These are phyloP conservation scores for Apogon hyalosoma DNA, from an alignment of 2,797 vertebrate species.

Conservation along the genomic window DNA sequence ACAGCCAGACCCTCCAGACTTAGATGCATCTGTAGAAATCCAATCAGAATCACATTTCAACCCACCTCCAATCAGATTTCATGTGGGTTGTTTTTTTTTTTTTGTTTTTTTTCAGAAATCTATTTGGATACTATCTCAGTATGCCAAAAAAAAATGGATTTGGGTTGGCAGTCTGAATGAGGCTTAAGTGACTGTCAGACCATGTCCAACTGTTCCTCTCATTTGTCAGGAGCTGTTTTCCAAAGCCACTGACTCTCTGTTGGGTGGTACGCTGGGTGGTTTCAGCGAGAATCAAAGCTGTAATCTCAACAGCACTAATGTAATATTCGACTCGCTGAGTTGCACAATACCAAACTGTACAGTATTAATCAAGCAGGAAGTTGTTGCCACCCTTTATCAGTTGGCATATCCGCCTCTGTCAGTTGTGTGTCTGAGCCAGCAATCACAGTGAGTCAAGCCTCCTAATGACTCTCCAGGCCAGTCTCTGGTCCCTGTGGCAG, in stretches of 20 bases:
- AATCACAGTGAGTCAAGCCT: slow-evolving; percentile 67
- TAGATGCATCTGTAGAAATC: too few species aligned
- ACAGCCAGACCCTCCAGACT: too few species aligned
- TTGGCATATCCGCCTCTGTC: slow-evolving; percentile 56
- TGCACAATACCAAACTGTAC: slow-evolving; percentile 45
- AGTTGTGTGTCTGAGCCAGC: slow-evolving; percentile 58
- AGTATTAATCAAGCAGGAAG: slow-evolving; percentile 68
- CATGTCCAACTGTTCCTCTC: background rate
- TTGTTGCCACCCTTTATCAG: slow-evolving; percentile 61
- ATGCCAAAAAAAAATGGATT: too few species aligned
- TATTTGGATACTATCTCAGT: too few species aligned
- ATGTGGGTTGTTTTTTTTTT: too few species aligned
- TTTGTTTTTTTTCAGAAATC: too few species aligned
- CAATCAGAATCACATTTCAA: too few species aligned
- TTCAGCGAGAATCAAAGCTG: slow-evolving; percentile 32
- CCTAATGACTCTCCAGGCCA: slow-evolving; percentile 63
- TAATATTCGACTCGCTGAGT: slow-evolving; percentile 35
- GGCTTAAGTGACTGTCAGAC: slow-evolving; percentile 2
- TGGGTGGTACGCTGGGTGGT: background rate
- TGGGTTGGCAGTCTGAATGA: too few species aligned
- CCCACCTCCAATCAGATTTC: too few species aligned
- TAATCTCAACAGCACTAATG: slow-evolving; percentile 26
- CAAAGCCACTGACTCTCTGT: background rate
- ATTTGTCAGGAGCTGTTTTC: slow-evolving; percentile 7
- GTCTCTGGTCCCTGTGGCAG: slow-evolving; percentile 50